These are phyloP conservation scores for Ecliptopera silaceata DNA, from an alignment of 2,888 invertebrate genomes.

Conservation along the genomic window DNA sequence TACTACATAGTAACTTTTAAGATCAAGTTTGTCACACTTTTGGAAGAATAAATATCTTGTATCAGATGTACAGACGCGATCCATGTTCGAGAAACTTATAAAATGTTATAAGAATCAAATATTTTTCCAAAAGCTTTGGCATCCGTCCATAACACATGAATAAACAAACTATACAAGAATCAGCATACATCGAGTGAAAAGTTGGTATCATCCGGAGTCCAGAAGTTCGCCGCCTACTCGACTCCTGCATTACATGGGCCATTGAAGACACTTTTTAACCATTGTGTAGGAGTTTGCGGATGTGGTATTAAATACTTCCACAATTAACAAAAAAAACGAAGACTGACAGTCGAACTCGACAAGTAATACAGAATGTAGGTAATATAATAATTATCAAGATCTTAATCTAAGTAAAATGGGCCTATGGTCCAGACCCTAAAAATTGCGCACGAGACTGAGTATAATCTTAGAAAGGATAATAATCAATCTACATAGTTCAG, in stretches of 20 bases:
- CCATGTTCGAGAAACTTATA: neutral
- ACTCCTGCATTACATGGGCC: constrained; percentile 49
- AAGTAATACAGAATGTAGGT: too few species aligned
- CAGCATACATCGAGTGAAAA: constrained; percentile 51
- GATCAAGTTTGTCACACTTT: too few species aligned
- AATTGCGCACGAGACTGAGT: too few species aligned
- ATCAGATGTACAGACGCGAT: neutral
- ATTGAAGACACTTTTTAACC: constrained; percentile 39
- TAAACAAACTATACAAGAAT: constrained; percentile 30
- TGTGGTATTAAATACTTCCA: constrained; percentile 13
- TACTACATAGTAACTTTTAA: too few species aligned
- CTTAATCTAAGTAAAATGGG: too few species aligned
- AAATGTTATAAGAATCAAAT: neutral
- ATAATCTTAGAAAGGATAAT: too few species aligned
- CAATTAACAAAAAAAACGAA: neutral
- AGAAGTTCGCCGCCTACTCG: constrained; percentile 52
- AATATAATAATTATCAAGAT: too few species aligned
- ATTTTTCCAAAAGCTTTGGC: constrained; percentile 2
- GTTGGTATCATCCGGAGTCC: constrained; percentile 42
- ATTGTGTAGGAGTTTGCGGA: constrained; percentile 11
- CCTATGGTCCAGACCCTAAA: too few species aligned
- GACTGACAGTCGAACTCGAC: too few species aligned
- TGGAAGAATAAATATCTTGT: too few species aligned
- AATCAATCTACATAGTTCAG: too few species aligned
- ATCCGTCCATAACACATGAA: constrained; percentile 5